phyloP scores from a whole-genome alignment of 2,113 vertebrate genomes.

The Sylvietta virens region DNA sequence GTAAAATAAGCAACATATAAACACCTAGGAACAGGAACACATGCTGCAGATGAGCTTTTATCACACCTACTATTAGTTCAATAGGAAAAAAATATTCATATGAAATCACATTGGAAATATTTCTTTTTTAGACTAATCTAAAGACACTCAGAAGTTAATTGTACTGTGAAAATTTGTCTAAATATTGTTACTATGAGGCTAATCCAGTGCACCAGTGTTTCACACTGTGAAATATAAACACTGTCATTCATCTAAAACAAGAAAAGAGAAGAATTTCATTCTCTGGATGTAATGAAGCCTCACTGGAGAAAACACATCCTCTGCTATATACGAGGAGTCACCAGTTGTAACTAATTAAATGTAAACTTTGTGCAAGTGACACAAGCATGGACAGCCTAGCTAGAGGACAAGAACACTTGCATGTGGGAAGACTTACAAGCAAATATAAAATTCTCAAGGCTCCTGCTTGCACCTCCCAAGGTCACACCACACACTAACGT shows the following conservation, averaged over 20 bases:
- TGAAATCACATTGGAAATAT: not conserved
- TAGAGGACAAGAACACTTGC: not conserved
- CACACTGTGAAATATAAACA: not conserved
- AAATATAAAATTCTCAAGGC: not conserved
- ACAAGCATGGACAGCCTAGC: not conserved
- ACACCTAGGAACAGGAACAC: not conserved
- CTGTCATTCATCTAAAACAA: not conserved
- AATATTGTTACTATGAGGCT: not conserved
- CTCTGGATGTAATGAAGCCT: not conserved
- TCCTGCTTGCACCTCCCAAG: not conserved
- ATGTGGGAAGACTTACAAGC: not conserved
- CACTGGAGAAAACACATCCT: not conserved
- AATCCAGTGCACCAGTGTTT: not conserved
- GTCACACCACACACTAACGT: not conserved
- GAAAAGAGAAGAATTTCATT: not conserved
- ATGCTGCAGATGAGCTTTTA: not conserved
- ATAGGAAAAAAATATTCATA: not conserved
- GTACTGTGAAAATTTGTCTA: not conserved
- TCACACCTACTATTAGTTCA: not conserved
- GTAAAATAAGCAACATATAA: not conserved
- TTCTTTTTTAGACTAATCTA: not conserved
- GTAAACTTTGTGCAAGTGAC: not conserved
- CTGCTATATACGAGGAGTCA: not conserved
- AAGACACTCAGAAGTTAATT: not conserved
- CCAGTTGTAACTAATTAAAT: not conserved